Base-by-base conservation (phyloP, 2,888 invertebrate species). In the Cabera pusaria region DNA sequence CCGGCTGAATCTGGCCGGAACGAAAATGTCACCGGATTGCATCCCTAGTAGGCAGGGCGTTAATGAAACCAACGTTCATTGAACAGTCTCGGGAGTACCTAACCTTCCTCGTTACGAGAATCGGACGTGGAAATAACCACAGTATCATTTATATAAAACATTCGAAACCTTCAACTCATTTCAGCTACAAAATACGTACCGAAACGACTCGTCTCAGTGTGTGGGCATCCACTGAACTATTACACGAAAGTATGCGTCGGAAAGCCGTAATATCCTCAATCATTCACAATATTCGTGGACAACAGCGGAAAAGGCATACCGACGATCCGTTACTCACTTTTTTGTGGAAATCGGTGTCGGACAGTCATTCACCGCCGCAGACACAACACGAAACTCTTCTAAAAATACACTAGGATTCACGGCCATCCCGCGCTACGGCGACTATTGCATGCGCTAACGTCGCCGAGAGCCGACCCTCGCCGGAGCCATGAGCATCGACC, bases 331-430 rank as follows among this genome's bases (percentile, higher is more conserved):
- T 37, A 44, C 33, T 40, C 38, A 40, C 32, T 39, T 37, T 61
- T 53, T 56, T 44, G 41, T 51, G 33, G 49, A 51, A 56, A 53
- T 48, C 49, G 28, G 52, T 56, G 52, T 55, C 57, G 56, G 51
- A 55, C 59, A 64, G 72, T 66, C 69, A 71, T 68, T 70, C 69
- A 65, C 70, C 61, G 63, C 31, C 40, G 31, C 56, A 63, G 69
- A 72, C 65, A 69, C 66, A 91, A 90, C 54, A 72, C 75, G 65
- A 75, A 57, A 57, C 52, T 44, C 49, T 44, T 57, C 74, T 79
- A 81, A 68, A 81, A 76, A 74, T 80, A 82, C 66, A 61, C 44
- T 59, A 59, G 67, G 55, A 65, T 64, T 74, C 41, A 36, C 35
- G 39, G 33, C 28, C 38, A 22, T 9, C 24, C 22, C 19, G 23